phyloP scores from a whole-genome alignment of 2,888 invertebrate species.

The Portevinia maculata region DNA sequence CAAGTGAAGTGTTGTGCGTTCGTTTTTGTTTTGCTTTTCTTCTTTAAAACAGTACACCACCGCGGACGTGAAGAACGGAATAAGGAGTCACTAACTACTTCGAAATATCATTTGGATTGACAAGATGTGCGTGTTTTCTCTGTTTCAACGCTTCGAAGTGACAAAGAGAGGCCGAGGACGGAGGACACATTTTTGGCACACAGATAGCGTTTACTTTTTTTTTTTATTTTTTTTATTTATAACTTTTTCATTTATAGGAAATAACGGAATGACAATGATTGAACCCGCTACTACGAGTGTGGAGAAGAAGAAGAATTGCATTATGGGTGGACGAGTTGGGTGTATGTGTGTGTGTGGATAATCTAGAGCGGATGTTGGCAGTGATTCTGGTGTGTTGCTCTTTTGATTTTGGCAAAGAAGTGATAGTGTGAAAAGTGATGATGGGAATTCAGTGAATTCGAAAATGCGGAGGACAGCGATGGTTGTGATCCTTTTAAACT shows the following conservation, averaged over 20 bases:
- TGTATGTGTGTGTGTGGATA: neutral
- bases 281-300: constrained; percentile 14
- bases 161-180: no score
- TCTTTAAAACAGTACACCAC: neutral
- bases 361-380: constrained; percentile 29
- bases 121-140: constrained; percentile 16
- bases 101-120: constrained; percentile 21
- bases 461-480: neutral
- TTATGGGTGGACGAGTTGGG: neutral
- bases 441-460: neutral
- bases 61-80: neutral
- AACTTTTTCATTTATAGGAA: constrained; percentile 19
- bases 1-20: neutral
- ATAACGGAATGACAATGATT: constrained; percentile 33
- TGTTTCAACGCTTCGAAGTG: neutral
- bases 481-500: no score
- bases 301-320: neutral
- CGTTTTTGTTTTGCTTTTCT: neutral
- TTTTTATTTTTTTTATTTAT: constrained; percentile 25
- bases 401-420: neutral
- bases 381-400: neutral
- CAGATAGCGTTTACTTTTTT: no score
- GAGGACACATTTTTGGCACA: constrained; percentile 13
- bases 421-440: neutral
- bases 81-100: constrained; percentile 14